phyloP scores from a whole-genome alignment of 1,140 invertebrate genomes.

The Lepidurus couesii region DNA sequence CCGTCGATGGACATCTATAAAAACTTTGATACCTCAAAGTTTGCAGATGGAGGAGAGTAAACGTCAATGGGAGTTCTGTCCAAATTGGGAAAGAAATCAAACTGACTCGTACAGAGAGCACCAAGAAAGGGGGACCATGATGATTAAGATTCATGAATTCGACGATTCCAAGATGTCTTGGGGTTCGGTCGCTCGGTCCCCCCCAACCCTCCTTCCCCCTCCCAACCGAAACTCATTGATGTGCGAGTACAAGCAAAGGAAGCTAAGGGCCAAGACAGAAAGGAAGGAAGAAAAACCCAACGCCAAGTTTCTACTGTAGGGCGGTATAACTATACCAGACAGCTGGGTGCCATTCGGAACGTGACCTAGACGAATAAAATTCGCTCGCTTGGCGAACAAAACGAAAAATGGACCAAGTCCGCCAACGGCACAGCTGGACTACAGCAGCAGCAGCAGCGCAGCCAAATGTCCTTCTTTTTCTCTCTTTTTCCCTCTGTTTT shows the following conservation, averaged over 20 bases:
- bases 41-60: too few relatives aligned
- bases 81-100: neutral
- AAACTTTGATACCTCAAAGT: too few relatives aligned
- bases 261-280: neutral
- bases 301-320: neutral
- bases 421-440: constrained; percentile 16
- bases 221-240: neutral
- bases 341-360: constrained; percentile 20
- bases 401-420: neutral
- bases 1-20: too few relatives aligned
- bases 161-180: neutral
- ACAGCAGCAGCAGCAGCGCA: constrained; percentile 2
- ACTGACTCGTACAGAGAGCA: neutral
- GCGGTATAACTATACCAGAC: neutral
- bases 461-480: neutral
- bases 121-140: neutral
- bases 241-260: neutral
- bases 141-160: constrained; percentile 10
- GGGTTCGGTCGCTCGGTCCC: neutral
- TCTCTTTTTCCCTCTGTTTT: neutral
- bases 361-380: constrained; percentile 5
- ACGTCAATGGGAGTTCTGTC: neutral
- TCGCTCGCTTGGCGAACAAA: neutral
- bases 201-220: neutral
- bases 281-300: neutral